Conservation (phyloP, 2,888 invertebrate species). For the Eupithecia centaureata region DNA sequence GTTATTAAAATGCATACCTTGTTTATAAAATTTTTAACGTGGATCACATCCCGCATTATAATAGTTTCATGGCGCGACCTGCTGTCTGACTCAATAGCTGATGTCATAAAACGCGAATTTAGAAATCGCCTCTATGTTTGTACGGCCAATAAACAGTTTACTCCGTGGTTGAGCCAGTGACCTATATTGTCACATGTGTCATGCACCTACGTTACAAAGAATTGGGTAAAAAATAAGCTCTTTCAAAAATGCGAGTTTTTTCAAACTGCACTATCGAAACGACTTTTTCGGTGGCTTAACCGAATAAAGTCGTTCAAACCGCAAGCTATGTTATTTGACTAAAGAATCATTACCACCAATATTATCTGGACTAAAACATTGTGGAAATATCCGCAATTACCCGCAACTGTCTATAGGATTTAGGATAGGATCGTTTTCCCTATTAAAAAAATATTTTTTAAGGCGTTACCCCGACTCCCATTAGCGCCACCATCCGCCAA, state of each 20-base stretch:
- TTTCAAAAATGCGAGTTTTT: neutral
- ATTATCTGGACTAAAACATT: too few species aligned
- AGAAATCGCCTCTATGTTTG: conserved; percentile 44
- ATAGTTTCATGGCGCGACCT: conserved; percentile 33
- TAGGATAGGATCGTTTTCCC: too few species aligned
- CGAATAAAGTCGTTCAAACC: too few species aligned
- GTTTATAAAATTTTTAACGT: conserved; percentile 5
- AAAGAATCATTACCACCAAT: too few species aligned
- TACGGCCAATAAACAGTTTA: conserved; percentile 10
- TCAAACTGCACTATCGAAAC: too few species aligned
- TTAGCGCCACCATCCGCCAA: too few species aligned
- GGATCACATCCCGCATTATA: conserved; percentile 17
- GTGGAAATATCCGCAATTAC: too few species aligned
- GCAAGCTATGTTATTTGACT: too few species aligned
- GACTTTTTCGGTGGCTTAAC: too few species aligned
- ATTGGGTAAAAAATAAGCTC: neutral
- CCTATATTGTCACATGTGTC: conserved; percentile 17
- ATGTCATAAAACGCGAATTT: conserved; percentile 55
- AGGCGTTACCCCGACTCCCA: too few species aligned
- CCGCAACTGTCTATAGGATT: too few species aligned
- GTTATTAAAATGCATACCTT: neutral
- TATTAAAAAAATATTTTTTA: too few species aligned
- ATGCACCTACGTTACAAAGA: neutral
- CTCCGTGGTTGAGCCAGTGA: conserved; percentile 21
- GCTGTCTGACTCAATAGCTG: conserved; percentile 52